Base-by-base conservation (phyloP, 2,113 vertebrate species). In the Panurus biarmicus region DNA sequence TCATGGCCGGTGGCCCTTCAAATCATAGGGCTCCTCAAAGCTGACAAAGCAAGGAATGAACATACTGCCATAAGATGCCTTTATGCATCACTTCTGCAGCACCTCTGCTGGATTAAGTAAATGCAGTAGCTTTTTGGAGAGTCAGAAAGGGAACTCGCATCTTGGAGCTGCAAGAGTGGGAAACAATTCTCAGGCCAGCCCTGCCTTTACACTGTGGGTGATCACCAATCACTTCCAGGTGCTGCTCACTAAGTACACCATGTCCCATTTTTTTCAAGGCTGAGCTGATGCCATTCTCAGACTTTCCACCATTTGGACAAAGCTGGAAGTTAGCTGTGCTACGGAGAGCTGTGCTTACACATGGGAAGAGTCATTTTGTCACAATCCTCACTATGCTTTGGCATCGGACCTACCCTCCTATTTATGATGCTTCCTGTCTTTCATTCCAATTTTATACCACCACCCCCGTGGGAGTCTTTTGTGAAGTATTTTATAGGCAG, bases 351-450 rank as follows among this genome's bases (percentile, higher is more conserved):
- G 10, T 36, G 58, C 78, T 89, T 93, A 66, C 93, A 82, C 62
- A 70, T 85, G 91, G 66, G 74, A 95, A 45, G 71, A 89, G 82
- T 80, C 38, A 87, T 67, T 95, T 87, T 94, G 91, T 64, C 67
- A 89, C 77, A 85, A 87, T 45, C 18, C 51, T 83, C 51, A 73
- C 40, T 67, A 66, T 33, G 24, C 36, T 91, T 87, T 12, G 4
- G 50, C 82, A 70, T 76, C 78, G 69, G 87, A 95, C 74, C 87
- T 87, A 76, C 42, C 33, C 85, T 94, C 19, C 57, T 60, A 28
- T 58, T 96, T 84, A 94, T 5, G 26, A 73, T 66, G 93, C 38
- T 93, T 95, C 81, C 71, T 24, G 38, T 91, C 87, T 82, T 87
- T 85, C 66, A 87, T 79, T 82, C 67, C 0, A 0, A 58, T 78